These are phyloP conservation scores for Chrysolina oricalcia DNA, from an alignment of 2,888 invertebrate species.

Conservation along the genomic window DNA sequence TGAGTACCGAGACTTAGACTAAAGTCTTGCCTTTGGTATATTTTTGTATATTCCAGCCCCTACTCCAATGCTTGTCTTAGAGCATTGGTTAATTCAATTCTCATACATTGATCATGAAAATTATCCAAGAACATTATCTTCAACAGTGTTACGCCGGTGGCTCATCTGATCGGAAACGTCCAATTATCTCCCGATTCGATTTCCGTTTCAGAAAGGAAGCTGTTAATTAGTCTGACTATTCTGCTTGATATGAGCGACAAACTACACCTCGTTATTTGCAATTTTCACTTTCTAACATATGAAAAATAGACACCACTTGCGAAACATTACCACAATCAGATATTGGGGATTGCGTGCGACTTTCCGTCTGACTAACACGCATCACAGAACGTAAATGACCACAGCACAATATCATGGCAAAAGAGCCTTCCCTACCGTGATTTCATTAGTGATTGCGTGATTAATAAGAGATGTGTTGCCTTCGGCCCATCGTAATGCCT, in stretches of 20 bases:
- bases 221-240: background rate
- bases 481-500: conserved; percentile 41
- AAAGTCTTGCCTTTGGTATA: too few species aligned
- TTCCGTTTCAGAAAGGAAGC: background rate
- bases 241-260: background rate
- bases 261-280: background rate
- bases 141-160: background rate
- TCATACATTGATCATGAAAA: too few species aligned
- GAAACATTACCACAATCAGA: conserved; percentile 37
- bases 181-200: background rate
- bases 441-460: conserved; percentile 49
- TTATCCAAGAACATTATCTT: background rate
- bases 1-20: too few species aligned
- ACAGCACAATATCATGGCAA: conserved; percentile 35
- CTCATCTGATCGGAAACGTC: background rate
- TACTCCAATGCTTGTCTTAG: too few species aligned
- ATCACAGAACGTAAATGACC: conserved; percentile 28
- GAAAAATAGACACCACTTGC: conserved; percentile 33
- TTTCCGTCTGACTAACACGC: conserved; percentile 40
- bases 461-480: conserved; percentile 43
- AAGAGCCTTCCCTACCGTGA: conserved; percentile 39
- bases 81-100: too few species aligned
- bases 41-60: too few species aligned
- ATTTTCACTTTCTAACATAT: background rate
- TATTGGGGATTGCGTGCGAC: conserved; percentile 43